These are phyloP conservation scores for Brachymystax lenok DNA, from an alignment of 2,797 vertebrate species.

Conservation along the genomic window DNA sequence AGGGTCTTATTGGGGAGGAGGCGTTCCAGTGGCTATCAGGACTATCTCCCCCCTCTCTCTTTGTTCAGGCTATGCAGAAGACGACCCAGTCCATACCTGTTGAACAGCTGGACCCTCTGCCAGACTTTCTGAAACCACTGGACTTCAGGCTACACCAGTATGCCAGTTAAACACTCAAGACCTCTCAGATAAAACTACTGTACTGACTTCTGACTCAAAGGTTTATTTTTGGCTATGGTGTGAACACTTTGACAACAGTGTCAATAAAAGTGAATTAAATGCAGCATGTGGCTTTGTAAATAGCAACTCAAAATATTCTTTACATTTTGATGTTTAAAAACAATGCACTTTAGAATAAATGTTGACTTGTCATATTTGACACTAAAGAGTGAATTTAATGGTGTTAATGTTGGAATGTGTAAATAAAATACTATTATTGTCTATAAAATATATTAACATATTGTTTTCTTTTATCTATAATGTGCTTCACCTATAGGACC, in stretches of 20 bases:
- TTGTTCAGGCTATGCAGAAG: conserved; percentile 84
- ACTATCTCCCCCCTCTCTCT: conserved; percentile 80
- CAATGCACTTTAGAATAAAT: conserved; percentile 25
- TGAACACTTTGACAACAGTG: background rate
- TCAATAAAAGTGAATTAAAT: background rate
- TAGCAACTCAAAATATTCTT: conserved; percentile 2
- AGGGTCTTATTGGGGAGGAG: conserved; percentile 79
- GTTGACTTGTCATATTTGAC: background rate
- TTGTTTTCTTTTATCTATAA: background rate
- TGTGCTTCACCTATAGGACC: too few species aligned
- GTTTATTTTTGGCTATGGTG: background rate
- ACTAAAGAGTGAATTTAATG: conserved; percentile 15
- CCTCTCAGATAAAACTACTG: background rate
- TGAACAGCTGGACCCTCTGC: conserved; percentile 80
- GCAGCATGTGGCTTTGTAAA: background rate
- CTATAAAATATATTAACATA: conserved; percentile 4
- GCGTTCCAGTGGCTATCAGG: conserved; percentile 85
- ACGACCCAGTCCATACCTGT: conserved; percentile 80
- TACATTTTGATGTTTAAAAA: background rate
- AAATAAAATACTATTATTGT: conserved; percentile 35
- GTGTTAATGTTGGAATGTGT: conserved; percentile 35
- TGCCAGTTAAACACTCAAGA: background rate
- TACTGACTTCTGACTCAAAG: conserved; percentile 1
- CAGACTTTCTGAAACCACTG: conserved; percentile 84
- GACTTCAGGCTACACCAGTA: conserved; percentile 73